Evolutionary conservation across 1,140 invertebrate species (phyloP), one percentile per base, ranked within the genome.

Genomic region (Solenopsis fugax): DNA sequence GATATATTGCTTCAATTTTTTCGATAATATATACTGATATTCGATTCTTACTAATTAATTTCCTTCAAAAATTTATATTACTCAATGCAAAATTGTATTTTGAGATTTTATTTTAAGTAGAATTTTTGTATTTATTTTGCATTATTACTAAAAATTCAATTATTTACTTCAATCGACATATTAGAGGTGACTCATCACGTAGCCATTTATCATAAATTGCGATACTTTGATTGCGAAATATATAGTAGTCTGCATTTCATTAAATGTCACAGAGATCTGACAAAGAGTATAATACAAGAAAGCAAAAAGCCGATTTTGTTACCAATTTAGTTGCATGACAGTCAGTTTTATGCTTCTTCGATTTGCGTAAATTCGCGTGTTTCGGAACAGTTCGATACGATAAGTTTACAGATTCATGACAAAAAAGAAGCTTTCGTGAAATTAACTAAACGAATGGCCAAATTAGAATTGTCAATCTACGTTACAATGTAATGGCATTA

Each of bases 311-410:
- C 54, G 13, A 48, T 62, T 84, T 12, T 21, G 24, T 56, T 81
- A n/a, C 24, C 80, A 60, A 82, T 82, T 82, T 73, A 58, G 67
- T 82, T 45, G 56, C 54, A 62, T 75, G 80, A 84, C 69, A 84
- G 54, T 73, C 10, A 60, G 37, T 62, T 73, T 75, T 60, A 82
- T 84, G 18, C 37, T 75, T 75, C 80, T 56, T 60, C 21, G 41
- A 60, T 73, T 84, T 84, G 45, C 45, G 56, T 45, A 56, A 84
- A 73, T 29, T 84, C 29, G 80, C 80, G 80, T 84, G 80, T 84
- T 56, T 54, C 41, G 56, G 54, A 34, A 73, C 54, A 75, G 69
- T 81, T 77, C 45, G 29, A 56, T 50, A 41, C 80, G 34, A 37
- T 69, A 12, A 58, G 41, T 12, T 62, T 76, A 62, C 34, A 16